Evolutionary conservation across 2,797 vertebrate genomes (phyloP), one percentile per base, ranked within the genome.

Genomic region (Acanthopagrus latus): DNA sequence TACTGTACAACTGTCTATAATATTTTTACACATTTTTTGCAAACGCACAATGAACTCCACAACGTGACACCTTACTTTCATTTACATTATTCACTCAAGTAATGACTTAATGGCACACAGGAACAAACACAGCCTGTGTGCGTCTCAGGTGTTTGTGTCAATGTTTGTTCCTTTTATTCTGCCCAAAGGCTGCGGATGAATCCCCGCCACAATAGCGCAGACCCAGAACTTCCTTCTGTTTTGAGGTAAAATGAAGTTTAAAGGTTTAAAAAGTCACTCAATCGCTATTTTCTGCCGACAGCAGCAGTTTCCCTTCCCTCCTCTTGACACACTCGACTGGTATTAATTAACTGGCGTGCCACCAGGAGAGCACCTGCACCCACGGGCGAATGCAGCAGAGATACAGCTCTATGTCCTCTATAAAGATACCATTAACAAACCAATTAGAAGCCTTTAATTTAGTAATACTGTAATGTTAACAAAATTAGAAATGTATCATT

Each of bases 321-420:
- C 56, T 78, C 70, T 77, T 83, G 85, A 89, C 83, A 91, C 87
- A 87, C 80, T 92, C 41, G 62, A 78, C 75, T 72, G 78, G 81
- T 88, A 62, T 75, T 92, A 92, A 93, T 92, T 91, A 91, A 87
- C 80, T 63, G 72, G 64, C 70, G 80, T 81, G 86, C 81, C 73
- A 70, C 63, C 73, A 74, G 60, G 59, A 82, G 78, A 92, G 62
- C 70, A 78, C 73, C 84, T 83, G 71, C 72, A 64, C 85, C 84
- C 72, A 69, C 52, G 20, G 83, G 86, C 71, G 13, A 78, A 50
- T 17, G 21, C 68, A 57, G 75, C 66, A 69, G 41, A 21, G 64
- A 81, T 47, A 58, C 33, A 25, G n/a, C 47, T 25, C 38, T 43
- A 16, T 21, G 21, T 52, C 60, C 21, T 74, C 64, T 56, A 10